phyloP scores from a whole-genome alignment of 2,113 vertebrate species.

The Paraplagusia blochii region DNA sequence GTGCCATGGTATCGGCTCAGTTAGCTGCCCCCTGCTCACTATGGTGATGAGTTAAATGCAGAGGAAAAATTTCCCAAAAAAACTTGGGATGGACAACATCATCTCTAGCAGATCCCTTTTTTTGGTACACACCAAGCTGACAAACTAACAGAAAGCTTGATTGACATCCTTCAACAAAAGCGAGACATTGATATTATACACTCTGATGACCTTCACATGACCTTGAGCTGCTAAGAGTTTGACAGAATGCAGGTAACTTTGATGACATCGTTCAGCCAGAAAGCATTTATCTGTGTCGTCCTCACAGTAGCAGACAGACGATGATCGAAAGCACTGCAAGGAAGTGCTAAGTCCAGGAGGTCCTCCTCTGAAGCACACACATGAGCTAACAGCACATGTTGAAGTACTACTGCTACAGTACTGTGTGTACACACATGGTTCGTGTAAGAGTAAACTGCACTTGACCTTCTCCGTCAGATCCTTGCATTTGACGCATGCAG shows the following conservation, averaged over 20 bases:
- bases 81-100: no score
- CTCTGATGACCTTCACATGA: neutral
- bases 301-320: neutral
- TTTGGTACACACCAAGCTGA: no score
- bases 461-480: neutral
- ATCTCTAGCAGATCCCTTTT: no score
- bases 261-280: neutral
- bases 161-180: conserved; percentile 12
- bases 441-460: neutral
- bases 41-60: no score
- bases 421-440: neutral
- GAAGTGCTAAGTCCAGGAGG: neutral
- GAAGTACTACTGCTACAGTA: neutral
- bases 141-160: conserved; percentile 16
- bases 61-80: no score
- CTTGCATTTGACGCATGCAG: neutral
- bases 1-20: no score
- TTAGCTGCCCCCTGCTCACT: no score
- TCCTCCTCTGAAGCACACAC: conserved; percentile 1
- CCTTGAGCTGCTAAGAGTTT: conserved; percentile 9
- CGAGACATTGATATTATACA: conserved; percentile 6
- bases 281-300: neutral
- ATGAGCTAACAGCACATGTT: neutral
- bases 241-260: conserved; percentile 5
- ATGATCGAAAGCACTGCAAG: neutral